phyloP scores from a whole-genome alignment of 2,113 vertebrate species.

The Corythaixoides concolor region DNA sequence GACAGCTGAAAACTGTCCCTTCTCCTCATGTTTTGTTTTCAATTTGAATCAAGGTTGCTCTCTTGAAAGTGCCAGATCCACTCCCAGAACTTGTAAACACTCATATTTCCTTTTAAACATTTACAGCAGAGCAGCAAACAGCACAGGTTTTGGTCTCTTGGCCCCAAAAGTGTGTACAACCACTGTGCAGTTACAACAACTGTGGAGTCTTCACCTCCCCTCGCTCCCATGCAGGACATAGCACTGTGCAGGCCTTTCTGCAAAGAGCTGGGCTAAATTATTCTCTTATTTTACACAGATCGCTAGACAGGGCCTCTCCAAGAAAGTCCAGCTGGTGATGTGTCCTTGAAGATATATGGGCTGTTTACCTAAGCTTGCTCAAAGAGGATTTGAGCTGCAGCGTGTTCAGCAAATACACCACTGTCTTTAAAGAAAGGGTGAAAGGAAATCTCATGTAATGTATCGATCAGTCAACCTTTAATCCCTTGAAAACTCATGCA shows the following conservation, averaged over 20 bases:
- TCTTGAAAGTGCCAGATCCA: background rate
- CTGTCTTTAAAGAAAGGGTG: background rate
- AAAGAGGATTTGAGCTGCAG: background rate
- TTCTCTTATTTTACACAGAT: background rate
- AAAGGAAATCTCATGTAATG: background rate
- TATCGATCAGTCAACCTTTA: background rate
- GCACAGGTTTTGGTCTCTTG: background rate
- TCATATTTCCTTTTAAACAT: background rate
- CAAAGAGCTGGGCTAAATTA: background rate
- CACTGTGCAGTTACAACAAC: background rate
- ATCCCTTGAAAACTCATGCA: background rate
- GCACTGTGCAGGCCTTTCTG: background rate
- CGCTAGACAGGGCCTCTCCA: background rate
- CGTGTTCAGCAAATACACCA: background rate
- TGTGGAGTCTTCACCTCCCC: rapidly evolving
- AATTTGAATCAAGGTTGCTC: background rate
- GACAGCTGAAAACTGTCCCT: background rate
- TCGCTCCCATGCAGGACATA: background rate
- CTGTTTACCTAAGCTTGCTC: background rate
- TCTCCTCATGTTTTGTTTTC: background rate
- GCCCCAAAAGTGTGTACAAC: background rate
- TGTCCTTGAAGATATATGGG: background rate
- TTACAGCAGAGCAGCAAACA: background rate
- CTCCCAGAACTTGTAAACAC: background rate
- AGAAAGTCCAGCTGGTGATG: background rate